These are phyloP conservation scores for Tiliacea citrago DNA, from an alignment of 2,888 invertebrate genomes.

Conservation along the genomic window DNA sequence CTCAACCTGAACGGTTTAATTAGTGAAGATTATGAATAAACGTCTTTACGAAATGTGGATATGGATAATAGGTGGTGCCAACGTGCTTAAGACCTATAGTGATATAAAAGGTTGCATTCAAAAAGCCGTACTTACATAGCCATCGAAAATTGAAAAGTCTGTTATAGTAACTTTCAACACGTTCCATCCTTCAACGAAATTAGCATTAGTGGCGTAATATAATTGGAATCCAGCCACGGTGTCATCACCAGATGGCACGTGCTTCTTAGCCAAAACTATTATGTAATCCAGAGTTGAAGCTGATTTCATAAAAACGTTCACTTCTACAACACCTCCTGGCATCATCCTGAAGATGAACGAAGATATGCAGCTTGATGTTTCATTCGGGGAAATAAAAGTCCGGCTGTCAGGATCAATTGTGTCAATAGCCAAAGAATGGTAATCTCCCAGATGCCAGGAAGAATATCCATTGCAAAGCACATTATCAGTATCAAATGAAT, in stretches of 20 bases:
- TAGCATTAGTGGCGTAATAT: slow-evolving; percentile 63
- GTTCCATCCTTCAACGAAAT: slow-evolving; percentile 71
- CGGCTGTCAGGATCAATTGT: slow-evolving; percentile 65
- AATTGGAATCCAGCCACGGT: slow-evolving; percentile 69
- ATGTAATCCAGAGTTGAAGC: slow-evolving; percentile 66
- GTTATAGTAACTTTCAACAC: slow-evolving; percentile 62
- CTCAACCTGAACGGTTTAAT: not conserved
- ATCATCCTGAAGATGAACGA: slow-evolving; percentile 72
- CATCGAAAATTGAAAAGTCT: slow-evolving; percentile 66
- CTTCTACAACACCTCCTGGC: slow-evolving; percentile 70
- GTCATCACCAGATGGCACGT: slow-evolving; percentile 60
- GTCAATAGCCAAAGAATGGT: slow-evolving; percentile 65
- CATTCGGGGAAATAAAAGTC: slow-evolving; percentile 70
- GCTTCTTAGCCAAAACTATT: slow-evolving; percentile 70
- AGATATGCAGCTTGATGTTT: slow-evolving; percentile 70
- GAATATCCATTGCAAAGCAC: slow-evolving; percentile 67
- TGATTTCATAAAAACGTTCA: slow-evolving; percentile 70
- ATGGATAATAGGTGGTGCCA: no score
- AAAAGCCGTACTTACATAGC: slow-evolving; percentile 68
- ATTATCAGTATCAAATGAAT: slow-evolving; percentile 63
- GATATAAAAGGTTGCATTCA: not conserved
- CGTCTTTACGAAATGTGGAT: not conserved
- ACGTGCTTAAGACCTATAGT: no score
- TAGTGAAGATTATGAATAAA: not conserved
- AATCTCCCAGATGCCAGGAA: slow-evolving; percentile 72